Conservation (phyloP, 2,888 invertebrate species). For the Lepidonotus clava region DNA sequence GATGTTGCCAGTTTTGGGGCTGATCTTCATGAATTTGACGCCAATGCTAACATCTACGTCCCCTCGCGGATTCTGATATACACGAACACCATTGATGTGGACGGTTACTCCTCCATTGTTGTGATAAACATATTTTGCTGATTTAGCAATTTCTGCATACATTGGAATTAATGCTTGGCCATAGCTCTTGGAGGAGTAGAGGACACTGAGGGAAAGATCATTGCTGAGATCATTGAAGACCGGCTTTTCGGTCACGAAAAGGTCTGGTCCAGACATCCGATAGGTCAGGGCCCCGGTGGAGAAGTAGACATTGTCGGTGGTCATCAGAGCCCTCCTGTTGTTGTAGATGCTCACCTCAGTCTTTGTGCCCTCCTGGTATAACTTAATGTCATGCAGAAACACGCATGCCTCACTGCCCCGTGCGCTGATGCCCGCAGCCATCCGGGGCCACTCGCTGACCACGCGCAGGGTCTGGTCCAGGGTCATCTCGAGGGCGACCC, state of each 20-base stretch:
- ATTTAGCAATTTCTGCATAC: slow-evolving; percentile 75
- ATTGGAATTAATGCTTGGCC: slow-evolving; percentile 76
- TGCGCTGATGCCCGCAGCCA: slow-evolving; percentile 78
- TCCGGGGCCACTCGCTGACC: slow-evolving; percentile 78
- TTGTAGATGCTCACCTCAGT: slow-evolving; percentile 77
- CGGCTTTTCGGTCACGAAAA: slow-evolving; percentile 66
- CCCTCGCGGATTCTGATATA: slow-evolving; percentile 77
- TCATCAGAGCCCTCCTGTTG: slow-evolving; percentile 72
- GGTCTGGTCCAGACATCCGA: slow-evolving; percentile 70
- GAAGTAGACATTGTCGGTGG: slow-evolving; percentile 71
- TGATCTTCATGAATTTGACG: slow-evolving; percentile 78
- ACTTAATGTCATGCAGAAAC: slow-evolving; percentile 78
- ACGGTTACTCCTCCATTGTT: slow-evolving; percentile 75
- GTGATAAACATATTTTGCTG: slow-evolving; percentile 76
- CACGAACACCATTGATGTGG: slow-evolving; percentile 78
- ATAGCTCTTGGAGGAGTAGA: slow-evolving; percentile 75
- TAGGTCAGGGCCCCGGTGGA: slow-evolving; percentile 72
- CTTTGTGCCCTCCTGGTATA: slow-evolving; percentile 79
- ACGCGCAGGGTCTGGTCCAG: slow-evolving; percentile 80
- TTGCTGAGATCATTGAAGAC: slow-evolving; percentile 74
- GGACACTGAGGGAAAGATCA: slow-evolving; percentile 76
- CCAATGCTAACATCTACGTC: slow-evolving; percentile 79
- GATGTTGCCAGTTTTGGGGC: slow-evolving; percentile 74
- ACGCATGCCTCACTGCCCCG: slow-evolving; percentile 77
- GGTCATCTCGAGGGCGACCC: slow-evolving; percentile 80